phyloP scores from a whole-genome alignment of 2,888 invertebrate genomes.

The Ichneumoninae sp. region DNA sequence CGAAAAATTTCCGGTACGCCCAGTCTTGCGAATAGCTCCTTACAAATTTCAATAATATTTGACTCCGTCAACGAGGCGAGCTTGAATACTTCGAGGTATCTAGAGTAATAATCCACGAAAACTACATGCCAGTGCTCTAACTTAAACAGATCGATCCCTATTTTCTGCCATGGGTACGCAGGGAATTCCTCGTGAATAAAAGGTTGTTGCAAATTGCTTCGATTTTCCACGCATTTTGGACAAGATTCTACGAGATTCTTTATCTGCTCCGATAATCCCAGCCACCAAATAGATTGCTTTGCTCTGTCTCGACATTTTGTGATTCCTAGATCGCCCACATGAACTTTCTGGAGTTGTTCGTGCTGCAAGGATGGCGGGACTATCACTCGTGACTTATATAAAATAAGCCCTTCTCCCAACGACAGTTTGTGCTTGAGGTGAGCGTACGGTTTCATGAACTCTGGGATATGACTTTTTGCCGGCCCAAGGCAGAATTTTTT shows the following conservation, averaged over 20 bases:
- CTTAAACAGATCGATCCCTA: constrained; percentile 68
- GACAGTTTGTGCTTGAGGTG: too few species aligned
- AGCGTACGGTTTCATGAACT: background rate
- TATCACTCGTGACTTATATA: constrained; percentile 44
- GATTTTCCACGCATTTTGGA: constrained; percentile 58
- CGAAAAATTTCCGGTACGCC: constrained; percentile 70
- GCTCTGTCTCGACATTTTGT: constrained; percentile 68
- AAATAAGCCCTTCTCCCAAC: background rate
- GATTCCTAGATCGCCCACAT: constrained; percentile 76
- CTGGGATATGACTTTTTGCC: background rate
- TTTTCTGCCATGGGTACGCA: constrained; percentile 67
- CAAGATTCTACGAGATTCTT: constrained; percentile 61
- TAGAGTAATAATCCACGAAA: constrained; percentile 67
- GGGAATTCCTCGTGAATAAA: constrained; percentile 64
- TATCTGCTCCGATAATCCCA: constrained; percentile 63
- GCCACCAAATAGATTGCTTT: constrained; percentile 70
- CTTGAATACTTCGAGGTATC: constrained; percentile 65
- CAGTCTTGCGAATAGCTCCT: constrained; percentile 68
- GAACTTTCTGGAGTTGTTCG: constrained; percentile 69
- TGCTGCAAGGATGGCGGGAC: constrained; percentile 62
- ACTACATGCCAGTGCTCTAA: constrained; percentile 63
- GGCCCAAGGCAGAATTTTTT: background rate
- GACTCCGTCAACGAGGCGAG: constrained; percentile 31
- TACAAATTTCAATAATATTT: background rate
- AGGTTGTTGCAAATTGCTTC: constrained; percentile 53